These are phyloP conservation scores for Crotalus horridus DNA, from an alignment of 2,113 vertebrate species.

Conservation along the genomic window DNA sequence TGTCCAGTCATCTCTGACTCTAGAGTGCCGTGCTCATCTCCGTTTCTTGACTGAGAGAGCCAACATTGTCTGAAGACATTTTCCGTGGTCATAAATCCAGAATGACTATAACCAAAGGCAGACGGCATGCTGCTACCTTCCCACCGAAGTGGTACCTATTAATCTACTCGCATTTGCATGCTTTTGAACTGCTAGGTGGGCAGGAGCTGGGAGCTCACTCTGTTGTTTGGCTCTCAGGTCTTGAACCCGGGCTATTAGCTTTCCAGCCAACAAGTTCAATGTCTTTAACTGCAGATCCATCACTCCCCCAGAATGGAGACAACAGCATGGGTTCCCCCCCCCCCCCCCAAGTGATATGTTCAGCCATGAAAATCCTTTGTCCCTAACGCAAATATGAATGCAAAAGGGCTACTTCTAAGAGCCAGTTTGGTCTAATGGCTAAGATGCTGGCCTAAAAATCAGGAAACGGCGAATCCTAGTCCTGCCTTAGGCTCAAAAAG, in stretches of 20 bases:
- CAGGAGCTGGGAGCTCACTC: neutral
- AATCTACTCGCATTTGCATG: neutral
- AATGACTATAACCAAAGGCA: neutral
- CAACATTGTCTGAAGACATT: neutral
- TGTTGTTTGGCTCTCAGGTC: neutral
- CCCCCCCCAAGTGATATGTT: neutral
- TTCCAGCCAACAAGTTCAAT: neutral
- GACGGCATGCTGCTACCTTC: neutral
- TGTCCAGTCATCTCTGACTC: neutral
- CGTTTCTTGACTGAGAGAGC: neutral
- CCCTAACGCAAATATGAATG: neutral
- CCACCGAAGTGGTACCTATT: neutral
- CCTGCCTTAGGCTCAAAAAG: neutral
- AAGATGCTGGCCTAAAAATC: neutral
- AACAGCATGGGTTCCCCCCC: neutral
- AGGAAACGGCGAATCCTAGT: neutral
- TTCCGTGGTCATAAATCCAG: neutral
- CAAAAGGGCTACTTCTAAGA: neutral
- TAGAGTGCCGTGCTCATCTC: neutral
- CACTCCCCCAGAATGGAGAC: neutral
- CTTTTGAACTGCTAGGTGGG: neutral
- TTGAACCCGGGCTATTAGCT: neutral
- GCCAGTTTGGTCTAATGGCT: neutral
- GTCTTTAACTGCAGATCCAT: neutral
- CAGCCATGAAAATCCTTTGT: neutral